Base-by-base conservation (phyloP, 1,140 invertebrate species). In the Calosoma granatense region DNA sequence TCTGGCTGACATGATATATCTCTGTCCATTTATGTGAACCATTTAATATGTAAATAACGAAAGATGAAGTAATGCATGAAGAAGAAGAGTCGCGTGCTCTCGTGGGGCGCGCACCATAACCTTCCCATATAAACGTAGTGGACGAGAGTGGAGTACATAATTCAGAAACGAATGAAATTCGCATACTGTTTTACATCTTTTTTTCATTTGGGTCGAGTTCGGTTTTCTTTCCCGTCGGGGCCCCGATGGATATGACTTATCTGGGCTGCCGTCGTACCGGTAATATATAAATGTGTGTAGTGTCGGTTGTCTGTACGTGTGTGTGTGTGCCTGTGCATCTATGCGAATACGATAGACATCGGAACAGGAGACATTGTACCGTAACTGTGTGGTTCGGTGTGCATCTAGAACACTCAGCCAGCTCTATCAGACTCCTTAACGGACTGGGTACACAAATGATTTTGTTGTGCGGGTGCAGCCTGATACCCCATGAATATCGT, bases 41-140 rank as follows among this genome's bases (percentile, higher is more conserved):
- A 59, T 59, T 59, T 59, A 59, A 59, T 59, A 59, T 59, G 58
- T 56, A 59, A 59, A 59, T 59, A 17, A 17, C 3, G 15, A 47
- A 47, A 47, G 41, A 47, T 47, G 9, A 47, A 47, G 41, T 12
- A 47, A 47, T 47, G 41, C 15, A 47, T 17, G 17, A 17, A 47
- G 17, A 47, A 47, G 15, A 17, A 47, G 4, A 47, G 41, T 56
- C 51, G 19, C 15, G 22, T 53, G 36, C 53, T 51, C 51, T 53
- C 43, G 55, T 51, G 55, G 54, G 58, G 54, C 53, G 41, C 43
- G 56, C 58, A 54, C 54, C 21, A 51, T 43, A 59, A 23, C 55
- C 30, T 39, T 4, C 43, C 43, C 47, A 59, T 59, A 59, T 56
- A 55, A 59, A 59, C 55, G 47, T 47, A 30, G 23, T 56, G 55